A percentile compares a stretch with the other conserved stretches of the same genome.
These are phyloP conservation scores for Montipora foliosa DNA, from an alignment of 64 coral and sea anemone genomes.

Conservation along the genomic window DNA sequence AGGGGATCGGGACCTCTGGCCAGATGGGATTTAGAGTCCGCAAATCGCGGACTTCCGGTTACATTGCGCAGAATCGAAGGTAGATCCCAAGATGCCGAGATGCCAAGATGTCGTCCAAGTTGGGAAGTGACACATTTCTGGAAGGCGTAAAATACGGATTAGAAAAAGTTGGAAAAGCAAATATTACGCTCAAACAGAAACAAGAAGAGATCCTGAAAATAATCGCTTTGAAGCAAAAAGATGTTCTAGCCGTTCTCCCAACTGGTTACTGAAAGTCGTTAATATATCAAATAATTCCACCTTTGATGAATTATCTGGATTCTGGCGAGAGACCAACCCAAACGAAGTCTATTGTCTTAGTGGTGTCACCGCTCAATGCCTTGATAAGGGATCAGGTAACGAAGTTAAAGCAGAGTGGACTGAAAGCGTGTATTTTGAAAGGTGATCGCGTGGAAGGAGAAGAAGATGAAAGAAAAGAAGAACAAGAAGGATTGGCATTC, in stretches of 20 bases:
- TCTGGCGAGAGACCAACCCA: background rate
- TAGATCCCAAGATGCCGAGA: background rate
- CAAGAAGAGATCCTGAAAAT: conserved; percentile 28
- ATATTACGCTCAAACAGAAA: conserved; percentile 12
- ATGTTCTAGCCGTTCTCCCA: conserved; percentile 41
- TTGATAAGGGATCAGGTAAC: conserved; percentile 50
- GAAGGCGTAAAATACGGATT: conserved; percentile 15
- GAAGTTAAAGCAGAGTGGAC: conserved; percentile 6
- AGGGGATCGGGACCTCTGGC: background rate
- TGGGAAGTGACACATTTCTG: background rate
- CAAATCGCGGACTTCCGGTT: conserved; percentile 6
- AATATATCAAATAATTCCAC: background rate
- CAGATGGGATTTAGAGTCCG: background rate
- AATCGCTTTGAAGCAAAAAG: conserved; percentile 22
- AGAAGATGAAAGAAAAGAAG: too few relatives aligned
- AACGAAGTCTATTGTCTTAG: conserved; percentile 4
- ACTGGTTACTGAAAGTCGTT: conserved; percentile 48
- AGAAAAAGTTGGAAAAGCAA: conserved; percentile 2
- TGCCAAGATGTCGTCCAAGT: background rate
- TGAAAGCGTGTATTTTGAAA: conserved; percentile 51
- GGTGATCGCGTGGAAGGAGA: conserved; percentile 26
- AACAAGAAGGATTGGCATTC: too few relatives aligned
- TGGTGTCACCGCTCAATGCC: conserved; percentile 45
- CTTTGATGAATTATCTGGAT: background rate
- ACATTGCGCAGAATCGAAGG: conserved; percentile 6